A percentile compares a stretch with the other conserved stretches of the same genome.
These are phyloP conservation scores for Theonella swinhoei DNA, from an alignment of 37 sponge, comb jelly and placozoan species.

Conservation along the genomic window DNA sequence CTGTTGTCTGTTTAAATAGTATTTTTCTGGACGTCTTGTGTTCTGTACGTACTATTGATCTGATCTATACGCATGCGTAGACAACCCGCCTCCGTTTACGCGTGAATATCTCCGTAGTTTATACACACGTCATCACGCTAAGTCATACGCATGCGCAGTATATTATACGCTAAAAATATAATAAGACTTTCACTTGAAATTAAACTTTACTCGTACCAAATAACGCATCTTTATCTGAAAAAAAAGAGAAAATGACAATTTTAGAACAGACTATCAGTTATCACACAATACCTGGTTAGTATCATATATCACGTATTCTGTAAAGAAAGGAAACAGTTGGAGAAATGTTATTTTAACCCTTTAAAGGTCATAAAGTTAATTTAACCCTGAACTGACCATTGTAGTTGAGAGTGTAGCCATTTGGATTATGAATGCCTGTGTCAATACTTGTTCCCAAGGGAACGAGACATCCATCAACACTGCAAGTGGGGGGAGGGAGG, in stretches of 20 bases:
- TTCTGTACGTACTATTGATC: no score
- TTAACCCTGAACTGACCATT: conserved; percentile 64
- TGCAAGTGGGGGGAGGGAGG: conserved; percentile 1
- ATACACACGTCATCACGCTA: no score
- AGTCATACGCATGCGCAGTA: no score
- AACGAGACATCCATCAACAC: conserved; percentile 77
- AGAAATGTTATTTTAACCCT: neutral
- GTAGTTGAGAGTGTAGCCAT: conserved; percentile 95
- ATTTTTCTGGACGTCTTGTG: no score
- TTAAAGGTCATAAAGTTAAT: no score
- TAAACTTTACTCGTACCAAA: conserved; percentile 79
- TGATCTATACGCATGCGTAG: no score
- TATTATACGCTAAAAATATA: no score
- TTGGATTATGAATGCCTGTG: conserved; percentile 79
- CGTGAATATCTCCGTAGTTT: no score
- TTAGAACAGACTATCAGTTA: neutral
- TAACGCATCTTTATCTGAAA: conserved; percentile 82
- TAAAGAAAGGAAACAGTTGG: neutral
- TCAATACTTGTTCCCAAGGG: conserved; percentile 78
- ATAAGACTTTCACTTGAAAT: conserved; percentile 60
- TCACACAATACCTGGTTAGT: conserved; percentile 40
- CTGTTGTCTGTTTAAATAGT: no score
- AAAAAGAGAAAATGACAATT: neutral
- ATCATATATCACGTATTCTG: conserved; percentile 79
- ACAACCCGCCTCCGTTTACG: no score